Conservation (phyloP, 2,113 vertebrate genomes). For the Nycticryphes semicollaris region DNA sequence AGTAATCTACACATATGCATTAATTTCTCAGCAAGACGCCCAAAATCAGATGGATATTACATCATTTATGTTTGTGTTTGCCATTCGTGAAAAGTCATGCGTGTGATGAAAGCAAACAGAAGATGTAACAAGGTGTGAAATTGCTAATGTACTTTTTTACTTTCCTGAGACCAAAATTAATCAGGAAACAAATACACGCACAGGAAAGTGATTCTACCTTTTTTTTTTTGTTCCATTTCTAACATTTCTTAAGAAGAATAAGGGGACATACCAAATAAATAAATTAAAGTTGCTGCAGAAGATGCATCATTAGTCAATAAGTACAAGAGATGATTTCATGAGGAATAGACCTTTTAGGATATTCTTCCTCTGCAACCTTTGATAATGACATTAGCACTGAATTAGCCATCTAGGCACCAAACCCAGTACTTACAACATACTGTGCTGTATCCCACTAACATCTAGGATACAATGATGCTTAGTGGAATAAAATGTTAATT, state of each 20-base stretch:
- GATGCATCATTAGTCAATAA: constrained; percentile 2
- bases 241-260: not conserved
- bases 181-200: constrained; percentile 39
- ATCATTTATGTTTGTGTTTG: not conserved
- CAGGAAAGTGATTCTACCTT: not conserved
- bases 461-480: not conserved
- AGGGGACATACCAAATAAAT: not conserved
- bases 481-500: constrained; percentile 40
- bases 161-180: constrained; percentile 35
- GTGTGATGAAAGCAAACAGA: constrained; percentile 43
- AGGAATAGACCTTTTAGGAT: constrained; percentile 8
- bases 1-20: not conserved
- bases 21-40: constrained; percentile 5
- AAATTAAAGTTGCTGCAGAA: not conserved
- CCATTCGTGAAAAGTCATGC: not conserved
- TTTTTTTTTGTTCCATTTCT: not conserved
- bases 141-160: not conserved
- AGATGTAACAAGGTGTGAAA: constrained; percentile 56
- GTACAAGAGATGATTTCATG: not conserved
- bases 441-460: not conserved
- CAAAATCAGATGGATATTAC: not conserved
- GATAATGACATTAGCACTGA: constrained; percentile 30
- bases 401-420: constrained; percentile 19
- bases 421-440: not conserved
- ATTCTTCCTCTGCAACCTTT: constrained; percentile 28